Conservation (phyloP, 2,888 invertebrate genomes). For the Drosophila atripex region DNA sequence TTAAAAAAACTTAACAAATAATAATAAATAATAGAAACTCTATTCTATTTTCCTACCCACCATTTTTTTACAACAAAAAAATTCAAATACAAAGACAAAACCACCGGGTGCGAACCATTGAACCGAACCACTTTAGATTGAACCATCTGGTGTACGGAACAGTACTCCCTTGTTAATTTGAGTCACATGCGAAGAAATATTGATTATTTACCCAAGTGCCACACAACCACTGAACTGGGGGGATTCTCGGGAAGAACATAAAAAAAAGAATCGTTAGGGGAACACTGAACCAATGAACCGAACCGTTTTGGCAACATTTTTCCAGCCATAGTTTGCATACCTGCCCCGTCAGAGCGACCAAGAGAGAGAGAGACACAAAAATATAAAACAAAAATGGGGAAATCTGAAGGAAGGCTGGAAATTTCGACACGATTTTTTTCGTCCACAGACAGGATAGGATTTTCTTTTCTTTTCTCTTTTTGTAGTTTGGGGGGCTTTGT, state of each 20-base stretch:
- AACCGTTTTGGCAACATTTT: constrained; percentile 43
- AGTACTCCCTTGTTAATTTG: constrained; percentile 34
- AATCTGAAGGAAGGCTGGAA: constrained; percentile 3
- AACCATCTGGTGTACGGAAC: not conserved
- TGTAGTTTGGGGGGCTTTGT: constrained; percentile 10
- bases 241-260: not conserved
- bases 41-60: no score
- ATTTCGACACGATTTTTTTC: constrained; percentile 24
- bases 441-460: constrained; percentile 17
- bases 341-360: constrained; percentile 27
- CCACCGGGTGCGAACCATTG: constrained; percentile 13
- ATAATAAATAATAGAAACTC: no score
- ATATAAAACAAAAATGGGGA: not conserved
- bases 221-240: constrained; percentile 4
- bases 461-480: constrained; percentile 10
- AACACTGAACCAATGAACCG: constrained; percentile 30
- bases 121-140: constrained; percentile 37
- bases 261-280: not conserved
- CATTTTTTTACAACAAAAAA: no score
- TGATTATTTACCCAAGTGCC: constrained; percentile 31
- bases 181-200: constrained; percentile 45
- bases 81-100: no score
- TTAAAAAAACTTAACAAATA: no score
- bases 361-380: not conserved
- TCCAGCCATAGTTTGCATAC: constrained; percentile 40